Conservation (phyloP, 1,140 invertebrate genomes). For the Archegozetes longisetosus region DNA sequence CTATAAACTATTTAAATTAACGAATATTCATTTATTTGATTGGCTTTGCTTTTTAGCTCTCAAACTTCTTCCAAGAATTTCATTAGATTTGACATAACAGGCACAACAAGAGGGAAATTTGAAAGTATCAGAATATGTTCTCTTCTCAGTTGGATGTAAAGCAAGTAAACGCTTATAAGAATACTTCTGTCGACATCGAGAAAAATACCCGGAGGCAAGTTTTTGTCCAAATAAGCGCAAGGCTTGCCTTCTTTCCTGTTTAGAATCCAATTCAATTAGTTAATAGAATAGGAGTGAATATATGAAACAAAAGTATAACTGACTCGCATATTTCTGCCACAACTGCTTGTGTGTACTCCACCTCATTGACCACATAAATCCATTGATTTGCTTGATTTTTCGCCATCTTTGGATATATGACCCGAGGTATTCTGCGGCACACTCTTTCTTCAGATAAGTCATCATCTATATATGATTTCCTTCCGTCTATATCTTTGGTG, state of each 20-base stretch:
- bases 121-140: conserved; percentile 33
- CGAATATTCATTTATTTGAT: no score
- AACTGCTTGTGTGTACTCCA: conserved; percentile 37
- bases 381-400: conserved; percentile 34
- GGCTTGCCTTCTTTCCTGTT: conserved; percentile 24
- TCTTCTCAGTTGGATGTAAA: conserved; percentile 31
- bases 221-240: conserved; percentile 26
- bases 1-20: no score
- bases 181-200: conserved; percentile 44
- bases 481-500: conserved; percentile 15
- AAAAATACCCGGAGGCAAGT: conserved; percentile 35
- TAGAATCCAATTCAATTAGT: conserved; percentile 17
- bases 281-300: neutral
- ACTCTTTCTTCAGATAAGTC: conserved; percentile 55
- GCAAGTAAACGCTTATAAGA: conserved; percentile 38
- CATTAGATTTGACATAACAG: conserved; percentile 31
- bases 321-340: conserved; percentile 38
- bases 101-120: conserved; percentile 45
- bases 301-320: conserved; percentile 21
- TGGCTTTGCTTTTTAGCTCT: no score
- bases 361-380: conserved; percentile 39
- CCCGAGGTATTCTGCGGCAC: conserved; percentile 29
- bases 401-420: conserved; percentile 33
- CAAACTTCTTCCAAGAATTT: neutral
- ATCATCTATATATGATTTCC: conserved; percentile 32